phyloP scores from a whole-genome alignment of 2,113 vertebrate species.

The Platycercus adscitus region DNA sequence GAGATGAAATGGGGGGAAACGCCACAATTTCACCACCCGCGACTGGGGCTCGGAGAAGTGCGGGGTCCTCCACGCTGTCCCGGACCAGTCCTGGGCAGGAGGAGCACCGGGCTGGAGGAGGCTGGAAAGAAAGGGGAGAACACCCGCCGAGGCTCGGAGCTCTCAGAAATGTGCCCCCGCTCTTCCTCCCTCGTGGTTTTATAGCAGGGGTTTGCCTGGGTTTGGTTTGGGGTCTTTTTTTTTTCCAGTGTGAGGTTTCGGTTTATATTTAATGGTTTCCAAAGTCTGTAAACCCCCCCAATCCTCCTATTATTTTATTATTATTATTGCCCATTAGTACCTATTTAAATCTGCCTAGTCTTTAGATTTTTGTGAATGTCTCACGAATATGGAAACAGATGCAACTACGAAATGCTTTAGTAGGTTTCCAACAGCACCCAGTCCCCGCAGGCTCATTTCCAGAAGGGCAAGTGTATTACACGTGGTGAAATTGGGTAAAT shows the following conservation, averaged over 20 bases:
- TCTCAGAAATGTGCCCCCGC: no score
- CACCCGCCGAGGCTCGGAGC: rapidly evolving
- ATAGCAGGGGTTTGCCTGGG: neutral
- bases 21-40: neutral
- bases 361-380: neutral
- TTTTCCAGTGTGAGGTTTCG: neutral
- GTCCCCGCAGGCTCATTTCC: neutral
- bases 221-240: neutral
- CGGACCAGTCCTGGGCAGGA: neutral
- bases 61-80: neutral
- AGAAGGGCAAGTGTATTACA: neutral
- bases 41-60: neutral
- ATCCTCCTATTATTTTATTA: rapidly evolving
- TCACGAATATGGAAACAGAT: rapidly evolving
- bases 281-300: neutral
- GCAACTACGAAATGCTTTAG: neutral
- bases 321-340: neutral
- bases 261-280: rapidly evolving
- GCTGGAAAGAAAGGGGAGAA: neutral
- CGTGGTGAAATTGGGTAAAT: neutral
- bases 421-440: neutral
- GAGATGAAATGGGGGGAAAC: neutral
- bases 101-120: neutral
- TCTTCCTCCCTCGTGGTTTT: neutral
- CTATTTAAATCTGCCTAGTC: rapidly evolving